Evolutionary conservation across 2,888 invertebrate species (phyloP), one percentile per base, ranked within the genome.

Genomic region (Miltochrista miniata): DNA sequence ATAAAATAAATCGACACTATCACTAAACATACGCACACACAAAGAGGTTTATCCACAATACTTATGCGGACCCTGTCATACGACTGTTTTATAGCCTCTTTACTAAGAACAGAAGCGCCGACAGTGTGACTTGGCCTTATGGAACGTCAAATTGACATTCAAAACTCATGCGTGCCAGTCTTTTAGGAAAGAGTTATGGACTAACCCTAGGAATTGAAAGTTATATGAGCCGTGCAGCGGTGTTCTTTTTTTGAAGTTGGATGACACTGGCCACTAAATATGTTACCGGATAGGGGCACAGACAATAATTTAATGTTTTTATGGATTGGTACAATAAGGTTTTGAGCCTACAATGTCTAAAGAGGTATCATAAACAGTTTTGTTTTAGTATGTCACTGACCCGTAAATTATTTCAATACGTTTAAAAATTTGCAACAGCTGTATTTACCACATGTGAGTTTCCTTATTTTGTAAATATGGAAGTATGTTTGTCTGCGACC

Each of bases 91-190:
- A 68, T 55, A 44, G 54, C 50, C 59, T 39, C 56, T 61, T 55
- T 67, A 69, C 69, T 54, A 46, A 54, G 68, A 68, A 68, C 45
- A 63, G 55, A 62, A 61, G 38, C 45, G 52, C 47, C 52, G 51
- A 49, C 48, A 42, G 45, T 48, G 60, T 65, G 70, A 56, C 70
- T 65, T 56, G 51, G 61, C 74, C 74, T 76, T 76, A 74, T 68
- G 47, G 51, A 64, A 64, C 65, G 53, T 67, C 61, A 69, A 70
- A 74, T 83, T 82, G 74, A 73, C 70, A 83, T 81, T 83, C 83
- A 68, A 68, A 70, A 54, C 75, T 61, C 77, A 79, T 70, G 64
- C 81, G 71, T 11, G 11, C 10, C 81, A 80, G 78, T 76, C 79
- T 72, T 73, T 61, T 62, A 58, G 60, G 68, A 68, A 54, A 64